These are phyloP conservation scores for Cyrtonyx montezumae DNA, from an alignment of 2,113 vertebrate species.

Conservation along the genomic window DNA sequence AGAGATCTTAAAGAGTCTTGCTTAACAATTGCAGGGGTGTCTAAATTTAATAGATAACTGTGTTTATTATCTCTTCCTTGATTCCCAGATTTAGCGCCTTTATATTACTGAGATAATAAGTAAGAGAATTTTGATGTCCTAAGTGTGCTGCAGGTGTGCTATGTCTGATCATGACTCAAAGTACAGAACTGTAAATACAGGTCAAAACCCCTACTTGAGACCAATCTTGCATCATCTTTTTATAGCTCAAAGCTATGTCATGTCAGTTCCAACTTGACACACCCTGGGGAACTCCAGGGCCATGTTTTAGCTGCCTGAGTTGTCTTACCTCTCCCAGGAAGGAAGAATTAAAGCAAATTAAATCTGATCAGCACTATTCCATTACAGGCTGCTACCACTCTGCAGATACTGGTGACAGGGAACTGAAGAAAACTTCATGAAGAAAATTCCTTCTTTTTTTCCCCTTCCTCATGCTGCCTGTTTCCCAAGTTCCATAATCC, in stretches of 20 bases:
- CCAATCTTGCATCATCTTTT: background rate
- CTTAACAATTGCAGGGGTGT: background rate
- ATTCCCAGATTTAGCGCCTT: background rate
- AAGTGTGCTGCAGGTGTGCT: background rate
- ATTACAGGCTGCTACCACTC: background rate
- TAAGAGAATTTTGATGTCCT: background rate
- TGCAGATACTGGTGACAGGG: background rate
- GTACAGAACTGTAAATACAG: background rate
- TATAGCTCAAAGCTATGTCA: background rate
- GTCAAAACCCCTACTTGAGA: background rate
- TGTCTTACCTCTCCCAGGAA: background rate
- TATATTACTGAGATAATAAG: background rate
- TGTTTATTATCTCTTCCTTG: background rate
- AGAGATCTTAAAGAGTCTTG: background rate
- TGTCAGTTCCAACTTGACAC: background rate
- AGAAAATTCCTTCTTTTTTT: background rate
- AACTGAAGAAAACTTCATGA: background rate
- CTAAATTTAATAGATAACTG: background rate
- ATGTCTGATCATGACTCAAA: background rate
- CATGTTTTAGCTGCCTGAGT: background rate
- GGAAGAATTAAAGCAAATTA: background rate
- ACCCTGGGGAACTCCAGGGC: background rate
- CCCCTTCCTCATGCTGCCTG: accelerated
- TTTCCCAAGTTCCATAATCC: background rate
- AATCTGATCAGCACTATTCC: background rate